phyloP scores from a whole-genome alignment of 2,113 vertebrate genomes.

The Chaenogobius annularis region DNA sequence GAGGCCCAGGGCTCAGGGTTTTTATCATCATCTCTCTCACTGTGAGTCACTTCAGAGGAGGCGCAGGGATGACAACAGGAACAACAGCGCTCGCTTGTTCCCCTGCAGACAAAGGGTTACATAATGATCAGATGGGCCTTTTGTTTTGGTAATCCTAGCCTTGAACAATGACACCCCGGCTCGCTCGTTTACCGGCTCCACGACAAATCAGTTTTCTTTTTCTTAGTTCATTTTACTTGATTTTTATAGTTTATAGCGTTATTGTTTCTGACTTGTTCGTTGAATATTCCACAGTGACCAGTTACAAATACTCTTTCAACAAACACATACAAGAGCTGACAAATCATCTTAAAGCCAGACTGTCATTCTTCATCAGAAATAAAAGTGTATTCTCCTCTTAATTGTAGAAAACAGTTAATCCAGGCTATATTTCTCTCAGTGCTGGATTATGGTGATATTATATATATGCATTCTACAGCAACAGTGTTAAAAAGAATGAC shows the following conservation, averaged over 20 bases:
- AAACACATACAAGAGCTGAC: too few relatives aligned
- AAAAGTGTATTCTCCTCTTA: too few relatives aligned
- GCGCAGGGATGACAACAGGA: slow-evolving; percentile 8
- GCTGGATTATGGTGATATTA: too few relatives aligned
- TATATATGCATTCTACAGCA: too few relatives aligned
- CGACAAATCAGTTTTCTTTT: neutral
- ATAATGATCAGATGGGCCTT: slow-evolving; percentile 24
- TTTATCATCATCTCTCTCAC: neutral
- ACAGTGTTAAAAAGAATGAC: too few relatives aligned
- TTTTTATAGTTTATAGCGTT: neutral
- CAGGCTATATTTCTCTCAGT: too few relatives aligned
- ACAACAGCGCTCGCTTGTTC: slow-evolving; percentile 17
- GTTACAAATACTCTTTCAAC: too few relatives aligned
- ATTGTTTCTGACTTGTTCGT: too few relatives aligned
- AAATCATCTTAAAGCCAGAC: too few relatives aligned
- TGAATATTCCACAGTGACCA: too few relatives aligned
- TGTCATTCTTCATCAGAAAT: too few relatives aligned
- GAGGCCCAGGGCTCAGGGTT: neutral
- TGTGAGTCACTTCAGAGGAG: slow-evolving; percentile 42
- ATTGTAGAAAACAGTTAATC: too few relatives aligned
- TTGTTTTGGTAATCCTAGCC: slow-evolving; percentile 19
- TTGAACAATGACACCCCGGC: slow-evolving; percentile 8
- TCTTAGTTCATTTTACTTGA: neutral
- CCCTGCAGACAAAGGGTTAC: slow-evolving; percentile 12
- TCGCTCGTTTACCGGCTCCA: neutral